Conservation (phyloP, 2,888 invertebrate genomes). For the Galerucella nymphaeae region DNA sequence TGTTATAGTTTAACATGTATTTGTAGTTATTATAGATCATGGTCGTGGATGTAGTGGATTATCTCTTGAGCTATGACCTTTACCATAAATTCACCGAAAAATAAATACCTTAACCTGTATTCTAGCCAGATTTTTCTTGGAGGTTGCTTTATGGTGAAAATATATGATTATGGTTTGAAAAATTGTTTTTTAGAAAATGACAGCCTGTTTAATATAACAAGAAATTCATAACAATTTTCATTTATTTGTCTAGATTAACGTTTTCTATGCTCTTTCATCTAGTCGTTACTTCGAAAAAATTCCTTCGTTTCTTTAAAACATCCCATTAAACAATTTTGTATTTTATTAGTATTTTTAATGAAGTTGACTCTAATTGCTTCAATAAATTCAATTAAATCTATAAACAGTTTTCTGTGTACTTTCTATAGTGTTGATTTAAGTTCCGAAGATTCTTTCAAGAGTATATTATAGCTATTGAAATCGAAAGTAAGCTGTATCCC, state of each 20-base stretch:
- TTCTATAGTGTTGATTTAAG: slow-evolving; percentile 5
- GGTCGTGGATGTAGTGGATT: too few species aligned
- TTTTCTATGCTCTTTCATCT: background rate
- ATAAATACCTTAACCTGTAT: too few species aligned
- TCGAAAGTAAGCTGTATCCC: background rate
- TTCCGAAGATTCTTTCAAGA: slow-evolving; percentile 3
- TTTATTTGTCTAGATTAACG: background rate
- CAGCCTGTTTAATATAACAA: too few species aligned
- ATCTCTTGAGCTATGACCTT: too few species aligned
- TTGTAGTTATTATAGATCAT: too few species aligned
- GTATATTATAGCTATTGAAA: background rate
- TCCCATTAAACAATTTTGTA: background rate
- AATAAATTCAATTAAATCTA: slow-evolving; percentile 4
- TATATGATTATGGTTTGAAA: too few species aligned
- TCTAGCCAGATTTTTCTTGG: too few species aligned
- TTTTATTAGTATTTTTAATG: slow-evolving; percentile 7
- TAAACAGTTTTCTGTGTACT: slow-evolving; percentile 1
- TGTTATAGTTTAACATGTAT: too few species aligned
- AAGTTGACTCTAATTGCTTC: background rate
- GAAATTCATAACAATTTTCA: background rate
- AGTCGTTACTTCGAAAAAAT: background rate
- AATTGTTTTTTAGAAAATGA: too few species aligned
- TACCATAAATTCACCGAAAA: too few species aligned
- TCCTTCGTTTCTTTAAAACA: background rate
- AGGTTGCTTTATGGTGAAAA: too few species aligned